phyloP scores from a whole-genome alignment of 2,113 vertebrate species.

The Xenopus borealis region DNA sequence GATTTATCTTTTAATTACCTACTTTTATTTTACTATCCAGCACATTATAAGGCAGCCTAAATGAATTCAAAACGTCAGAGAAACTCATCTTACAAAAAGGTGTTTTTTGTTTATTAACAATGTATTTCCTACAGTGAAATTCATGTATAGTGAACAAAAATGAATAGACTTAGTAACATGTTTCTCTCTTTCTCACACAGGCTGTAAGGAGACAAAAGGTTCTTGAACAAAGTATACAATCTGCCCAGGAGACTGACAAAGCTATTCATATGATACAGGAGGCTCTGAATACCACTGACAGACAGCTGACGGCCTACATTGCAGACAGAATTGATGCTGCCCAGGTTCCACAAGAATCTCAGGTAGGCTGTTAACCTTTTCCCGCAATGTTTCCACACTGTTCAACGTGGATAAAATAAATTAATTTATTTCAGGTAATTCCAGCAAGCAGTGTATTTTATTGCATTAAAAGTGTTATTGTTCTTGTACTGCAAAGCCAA shows the following conservation, averaged over 20 bases:
- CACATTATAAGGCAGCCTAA: slow-evolving; percentile 44
- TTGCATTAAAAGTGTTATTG: not conserved
- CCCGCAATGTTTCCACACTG: too few relatives aligned
- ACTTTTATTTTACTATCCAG: not conserved
- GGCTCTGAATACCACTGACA: slow-evolving; percentile 78
- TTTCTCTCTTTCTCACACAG: slow-evolving; percentile 60
- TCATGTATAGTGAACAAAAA: not conserved
- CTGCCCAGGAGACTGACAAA: slow-evolving; percentile 87
- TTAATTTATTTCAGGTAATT: slow-evolving; percentile 10
- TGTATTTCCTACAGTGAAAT: not conserved
- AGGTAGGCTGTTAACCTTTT: slow-evolving; percentile 65
- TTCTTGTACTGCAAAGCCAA: slow-evolving; percentile 33
- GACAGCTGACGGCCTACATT: slow-evolving; percentile 80
- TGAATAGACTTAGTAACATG: slow-evolving; percentile 2
- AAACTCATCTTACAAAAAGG: slow-evolving; percentile 75
- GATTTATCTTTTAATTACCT: not conserved
- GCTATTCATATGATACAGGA: slow-evolving; percentile 84
- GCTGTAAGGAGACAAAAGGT: slow-evolving; percentile 79
- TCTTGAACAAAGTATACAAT: slow-evolving; percentile 85
- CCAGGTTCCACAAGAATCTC: slow-evolving; percentile 92
- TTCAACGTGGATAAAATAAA: too few relatives aligned
- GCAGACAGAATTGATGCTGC: slow-evolving; percentile 87
- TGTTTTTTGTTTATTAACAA: slow-evolving; percentile 48
- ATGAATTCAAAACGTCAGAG: slow-evolving; percentile 67
- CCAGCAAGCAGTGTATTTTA: slow-evolving; percentile 18